Percentiles rank a stretch among this genome's conserved stretches.
Conservation (phyloP, 2,113 vertebrate species). For the Oncorhynchus mykiss region DNA sequence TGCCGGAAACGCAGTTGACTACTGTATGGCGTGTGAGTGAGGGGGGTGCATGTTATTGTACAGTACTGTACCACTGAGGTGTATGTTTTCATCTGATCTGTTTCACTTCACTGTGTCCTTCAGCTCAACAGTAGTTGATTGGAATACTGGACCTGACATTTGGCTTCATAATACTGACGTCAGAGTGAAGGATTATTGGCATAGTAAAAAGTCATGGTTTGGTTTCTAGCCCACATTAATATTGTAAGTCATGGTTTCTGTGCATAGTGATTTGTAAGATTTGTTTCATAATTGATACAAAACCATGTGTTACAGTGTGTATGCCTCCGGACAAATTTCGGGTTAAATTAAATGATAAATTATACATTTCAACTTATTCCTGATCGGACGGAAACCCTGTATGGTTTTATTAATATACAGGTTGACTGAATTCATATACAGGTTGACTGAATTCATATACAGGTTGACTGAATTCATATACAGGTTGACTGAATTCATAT, state of each 20-base stretch:
- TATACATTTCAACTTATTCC: constrained; percentile 28
- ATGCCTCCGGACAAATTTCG: too few species aligned
- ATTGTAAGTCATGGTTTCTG: background rate
- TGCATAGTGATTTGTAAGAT: background rate
- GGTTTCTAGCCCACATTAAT: too few species aligned
- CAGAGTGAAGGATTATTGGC: too few species aligned
- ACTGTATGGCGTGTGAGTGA: too few species aligned
- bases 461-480: background rate
- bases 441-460: background rate
- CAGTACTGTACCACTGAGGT: background rate
- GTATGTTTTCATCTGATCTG: constrained; percentile 27
- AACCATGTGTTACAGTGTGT: too few species aligned
- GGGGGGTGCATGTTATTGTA: too few species aligned
- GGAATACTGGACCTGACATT: constrained; percentile 46
- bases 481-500: background rate
- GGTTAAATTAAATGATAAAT: background rate
- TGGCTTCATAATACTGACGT: constrained; percentile 15
- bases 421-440: background rate
- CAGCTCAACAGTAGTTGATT: constrained; percentile 31
- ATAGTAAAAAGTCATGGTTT: too few species aligned
- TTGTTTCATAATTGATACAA: constrained; percentile 23
- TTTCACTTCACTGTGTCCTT: background rate
- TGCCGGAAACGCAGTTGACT: too few species aligned
- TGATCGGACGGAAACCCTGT: background rate
- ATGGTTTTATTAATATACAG: background rate